Conservation (phyloP, 1,140 invertebrate genomes). For the Camponotus vicinus region DNA sequence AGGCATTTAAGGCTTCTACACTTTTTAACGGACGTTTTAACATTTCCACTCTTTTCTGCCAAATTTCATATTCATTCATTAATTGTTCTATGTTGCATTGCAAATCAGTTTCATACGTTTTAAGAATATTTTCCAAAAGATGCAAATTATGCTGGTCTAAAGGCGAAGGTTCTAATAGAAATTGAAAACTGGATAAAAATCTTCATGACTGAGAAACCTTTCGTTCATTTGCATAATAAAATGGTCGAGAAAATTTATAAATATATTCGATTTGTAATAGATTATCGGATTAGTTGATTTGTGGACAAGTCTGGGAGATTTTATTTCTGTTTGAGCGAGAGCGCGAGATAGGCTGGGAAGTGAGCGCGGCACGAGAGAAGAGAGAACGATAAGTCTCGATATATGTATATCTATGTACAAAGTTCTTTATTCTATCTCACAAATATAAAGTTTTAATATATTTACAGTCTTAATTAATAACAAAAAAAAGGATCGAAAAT, state of each 20-base stretch:
- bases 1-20: not conserved
- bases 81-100: conserved; percentile 20
- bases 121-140: conserved; percentile 21
- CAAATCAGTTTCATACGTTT: conserved; percentile 23
- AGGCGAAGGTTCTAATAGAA: not conserved
- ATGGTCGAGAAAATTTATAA: not conserved
- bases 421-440: no score
- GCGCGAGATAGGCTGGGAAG: no score
- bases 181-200: conserved; percentile 25
- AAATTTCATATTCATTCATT: not conserved
- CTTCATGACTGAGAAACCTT: conserved; percentile 6
- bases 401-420: no score
- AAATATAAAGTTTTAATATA: no score
- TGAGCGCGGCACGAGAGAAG: no score
- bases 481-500: no score
- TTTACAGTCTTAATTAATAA: no score
- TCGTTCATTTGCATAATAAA: not conserved
- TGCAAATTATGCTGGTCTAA: conserved; percentile 12
- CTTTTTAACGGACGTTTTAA: conserved; percentile 11
- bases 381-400: no score
- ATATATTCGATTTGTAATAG: conserved; percentile 3
- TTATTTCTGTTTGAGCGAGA: no score
- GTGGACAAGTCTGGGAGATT: not conserved
- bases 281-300: not conserved
- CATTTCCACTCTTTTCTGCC: conserved; percentile 4